A percentile compares a stretch with the other conserved stretches of the same genome.
These are phyloP conservation scores for Neomorphus geoffroyi DNA, from an alignment of 2,797 vertebrate species.

Conservation along the genomic window DNA sequence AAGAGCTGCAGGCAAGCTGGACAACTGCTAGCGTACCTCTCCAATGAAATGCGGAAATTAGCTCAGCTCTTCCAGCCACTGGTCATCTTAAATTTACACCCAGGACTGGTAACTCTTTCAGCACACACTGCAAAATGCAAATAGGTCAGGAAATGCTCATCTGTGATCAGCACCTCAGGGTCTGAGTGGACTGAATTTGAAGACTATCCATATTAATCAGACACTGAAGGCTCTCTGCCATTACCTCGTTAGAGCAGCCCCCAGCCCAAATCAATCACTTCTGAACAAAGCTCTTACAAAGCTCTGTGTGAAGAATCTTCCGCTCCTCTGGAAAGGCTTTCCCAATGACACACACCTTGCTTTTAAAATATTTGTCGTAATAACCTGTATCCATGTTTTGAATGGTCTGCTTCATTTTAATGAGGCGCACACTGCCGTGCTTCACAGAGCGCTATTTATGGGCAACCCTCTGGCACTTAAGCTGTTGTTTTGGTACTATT, in stretches of 20 bases:
- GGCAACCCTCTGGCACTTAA: background rate
- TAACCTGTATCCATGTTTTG: background rate
- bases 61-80: background rate
- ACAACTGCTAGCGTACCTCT: background rate
- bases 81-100: background rate
- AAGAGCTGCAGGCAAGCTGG: background rate
- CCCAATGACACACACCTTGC: background rate
- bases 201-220: constrained; percentile 38
- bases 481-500: background rate
- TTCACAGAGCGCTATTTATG: background rate
- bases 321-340: background rate
- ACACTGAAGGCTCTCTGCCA: background rate
- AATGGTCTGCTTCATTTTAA: background rate
- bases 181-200: background rate
- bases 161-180: constrained; percentile 18
- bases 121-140: background rate
- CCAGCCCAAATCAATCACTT: background rate
- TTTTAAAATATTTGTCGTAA: constrained; percentile 1
- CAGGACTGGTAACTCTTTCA: background rate
- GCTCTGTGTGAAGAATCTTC: background rate
- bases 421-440: background rate
- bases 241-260: background rate
- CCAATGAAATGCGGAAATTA: background rate
- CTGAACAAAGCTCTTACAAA: background rate
- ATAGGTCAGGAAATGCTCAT: background rate